phyloP scores from a whole-genome alignment of 2,888 invertebrate species.

The Cryptocephalus moraei region DNA sequence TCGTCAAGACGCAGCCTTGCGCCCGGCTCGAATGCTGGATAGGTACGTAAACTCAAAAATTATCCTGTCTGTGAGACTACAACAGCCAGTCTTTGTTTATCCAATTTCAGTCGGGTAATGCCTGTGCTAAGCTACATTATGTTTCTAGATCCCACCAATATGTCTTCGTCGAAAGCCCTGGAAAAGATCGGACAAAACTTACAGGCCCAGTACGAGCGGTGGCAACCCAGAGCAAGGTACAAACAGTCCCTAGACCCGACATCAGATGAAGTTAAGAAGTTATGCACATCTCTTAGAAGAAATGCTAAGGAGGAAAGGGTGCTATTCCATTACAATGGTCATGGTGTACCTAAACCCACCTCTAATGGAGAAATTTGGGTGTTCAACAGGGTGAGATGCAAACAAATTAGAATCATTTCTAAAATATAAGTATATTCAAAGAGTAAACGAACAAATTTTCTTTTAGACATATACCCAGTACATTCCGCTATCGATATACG shows the following conservation, averaged over 20 bases:
- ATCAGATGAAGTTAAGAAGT: constrained; percentile 93
- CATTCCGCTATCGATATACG: constrained; percentile 96
- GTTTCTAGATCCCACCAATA: constrained; percentile 67
- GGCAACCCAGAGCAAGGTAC: constrained; percentile 97
- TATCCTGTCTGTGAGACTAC: too few relatives aligned
- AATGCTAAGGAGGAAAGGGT: constrained; percentile 98
- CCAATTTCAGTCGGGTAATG: too few relatives aligned
- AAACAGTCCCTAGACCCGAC: constrained; percentile 97
- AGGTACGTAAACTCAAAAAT: constrained; percentile 44
- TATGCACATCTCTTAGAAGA: constrained; percentile 85
- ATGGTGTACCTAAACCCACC: constrained; percentile 97
- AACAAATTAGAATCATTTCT: background rate
- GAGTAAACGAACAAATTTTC: constrained; percentile 2
- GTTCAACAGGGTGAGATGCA: constrained; percentile 73
- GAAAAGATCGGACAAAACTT: constrained; percentile 85
- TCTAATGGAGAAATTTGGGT: constrained; percentile 99
- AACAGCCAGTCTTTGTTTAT: too few relatives aligned
- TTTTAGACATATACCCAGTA: constrained; percentile 93
- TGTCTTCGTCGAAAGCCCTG: constrained; percentile 84
- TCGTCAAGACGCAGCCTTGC: constrained; percentile 94
- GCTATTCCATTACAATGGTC: constrained; percentile 98
- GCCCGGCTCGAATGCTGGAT: constrained; percentile 96
- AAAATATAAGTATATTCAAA: background rate
- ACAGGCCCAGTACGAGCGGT: constrained; percentile 94
- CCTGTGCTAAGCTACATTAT: background rate